Evolutionary conservation across 1,140 invertebrate species (phyloP).

Genomic region (Papilio machaon): DNA sequence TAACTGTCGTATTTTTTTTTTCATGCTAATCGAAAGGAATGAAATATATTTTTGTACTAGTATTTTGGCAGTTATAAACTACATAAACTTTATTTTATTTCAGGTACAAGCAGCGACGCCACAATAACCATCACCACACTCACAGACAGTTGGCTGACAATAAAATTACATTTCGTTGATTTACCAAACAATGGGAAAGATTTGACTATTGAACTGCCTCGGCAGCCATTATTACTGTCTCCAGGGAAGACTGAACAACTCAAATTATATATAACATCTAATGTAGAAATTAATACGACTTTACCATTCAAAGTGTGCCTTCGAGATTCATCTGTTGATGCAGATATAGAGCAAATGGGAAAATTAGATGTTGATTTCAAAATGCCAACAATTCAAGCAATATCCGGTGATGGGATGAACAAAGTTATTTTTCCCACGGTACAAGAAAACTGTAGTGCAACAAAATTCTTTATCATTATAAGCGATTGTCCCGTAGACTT

Average conservation of each 20-base stretch:
- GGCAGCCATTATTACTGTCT: constrained; percentile 65
- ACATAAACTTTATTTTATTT: constrained; percentile 42
- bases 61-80: not conserved
- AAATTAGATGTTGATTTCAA: constrained; percentile 60
- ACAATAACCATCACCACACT: constrained; percentile 61
- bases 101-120: constrained; percentile 60
- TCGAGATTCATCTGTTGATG: constrained; percentile 68
- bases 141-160: constrained; percentile 71
- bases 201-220: constrained; percentile 66
- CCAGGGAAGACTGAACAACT: constrained; percentile 70
- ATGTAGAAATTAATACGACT: constrained; percentile 58
- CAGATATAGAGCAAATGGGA: constrained; percentile 59
- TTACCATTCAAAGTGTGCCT: constrained; percentile 62
- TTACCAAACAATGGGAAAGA: constrained; percentile 52
- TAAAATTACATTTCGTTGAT: constrained; percentile 62
- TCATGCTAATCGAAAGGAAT: too few relatives aligned
- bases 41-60: too few relatives aligned
- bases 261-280: constrained; percentile 65
- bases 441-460: constrained; percentile 57
- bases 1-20: too few relatives aligned
- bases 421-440: constrained; percentile 62
- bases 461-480: constrained; percentile 66
- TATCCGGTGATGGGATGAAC: constrained; percentile 70
- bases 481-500: constrained; percentile 69
- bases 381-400: constrained; percentile 69